These are phyloP conservation scores for Typhlichthys eigenmanni DNA, from an alignment of 2,797 vertebrate species.

Conservation along the genomic window DNA sequence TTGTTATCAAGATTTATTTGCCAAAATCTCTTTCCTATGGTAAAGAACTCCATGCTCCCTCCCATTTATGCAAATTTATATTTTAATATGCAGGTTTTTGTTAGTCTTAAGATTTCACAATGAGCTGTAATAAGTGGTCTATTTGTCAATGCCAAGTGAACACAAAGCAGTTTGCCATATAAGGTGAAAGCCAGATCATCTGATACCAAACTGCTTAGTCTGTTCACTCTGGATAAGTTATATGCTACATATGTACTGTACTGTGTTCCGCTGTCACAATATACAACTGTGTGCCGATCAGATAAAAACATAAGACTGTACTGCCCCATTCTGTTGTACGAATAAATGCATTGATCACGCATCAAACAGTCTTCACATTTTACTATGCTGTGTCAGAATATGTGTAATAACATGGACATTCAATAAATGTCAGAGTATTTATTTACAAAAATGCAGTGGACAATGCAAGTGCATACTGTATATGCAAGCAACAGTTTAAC, in stretches of 20 bases:
- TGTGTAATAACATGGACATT: background rate
- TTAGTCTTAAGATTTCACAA: slow-evolving; percentile 59
- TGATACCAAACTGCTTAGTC: slow-evolving; percentile 47
- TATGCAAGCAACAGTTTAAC: slow-evolving; percentile 13
- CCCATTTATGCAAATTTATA: slow-evolving; percentile 76
- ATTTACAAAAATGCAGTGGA: slow-evolving; percentile 42
- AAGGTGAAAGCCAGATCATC: slow-evolving; percentile 47
- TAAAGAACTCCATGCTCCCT: slow-evolving; percentile 72
- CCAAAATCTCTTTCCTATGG: slow-evolving; percentile 80
- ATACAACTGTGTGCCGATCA: slow-evolving; percentile 57
- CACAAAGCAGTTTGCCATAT: slow-evolving; percentile 45
- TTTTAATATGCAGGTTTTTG: slow-evolving; percentile 71
- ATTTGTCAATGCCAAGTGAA: slow-evolving; percentile 50
- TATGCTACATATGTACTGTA: slow-evolving; percentile 50
- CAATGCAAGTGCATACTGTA: slow-evolving; percentile 21
- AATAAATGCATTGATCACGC: slow-evolving; percentile 67
- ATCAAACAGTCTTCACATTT: too few relatives aligned
- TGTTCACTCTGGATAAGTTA: slow-evolving; percentile 56
- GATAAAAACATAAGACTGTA: slow-evolving; percentile 57
- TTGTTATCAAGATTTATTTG: slow-evolving; percentile 67
- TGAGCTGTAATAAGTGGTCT: slow-evolving; percentile 51
- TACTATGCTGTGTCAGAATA: too few relatives aligned
- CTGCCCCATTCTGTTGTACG: slow-evolving; percentile 66
- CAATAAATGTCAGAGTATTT: slow-evolving; percentile 33
- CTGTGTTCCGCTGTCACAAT: slow-evolving; percentile 62